Conservation (phyloP, 2,797 vertebrate genomes). For the Hafferia zeledoni region DNA sequence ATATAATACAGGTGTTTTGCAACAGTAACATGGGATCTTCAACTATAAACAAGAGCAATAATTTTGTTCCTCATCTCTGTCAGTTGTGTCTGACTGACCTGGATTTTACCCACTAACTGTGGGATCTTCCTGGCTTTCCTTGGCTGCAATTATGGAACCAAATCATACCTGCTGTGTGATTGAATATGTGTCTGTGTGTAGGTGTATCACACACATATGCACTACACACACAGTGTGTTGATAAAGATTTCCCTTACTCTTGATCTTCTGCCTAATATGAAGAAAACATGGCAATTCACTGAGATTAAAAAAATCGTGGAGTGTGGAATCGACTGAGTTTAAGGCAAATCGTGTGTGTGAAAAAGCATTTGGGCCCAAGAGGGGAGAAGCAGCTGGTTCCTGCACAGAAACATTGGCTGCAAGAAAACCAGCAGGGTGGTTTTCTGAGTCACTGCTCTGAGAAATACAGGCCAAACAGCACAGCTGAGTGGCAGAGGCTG, state of each 20-base stretch:
- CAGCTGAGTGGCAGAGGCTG: neutral
- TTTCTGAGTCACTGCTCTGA: neutral
- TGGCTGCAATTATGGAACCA: conserved; percentile 51
- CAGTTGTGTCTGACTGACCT: conserved; percentile 40
- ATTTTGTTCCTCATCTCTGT: conserved; percentile 52
- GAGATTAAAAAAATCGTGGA: neutral
- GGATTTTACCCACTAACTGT: conserved; percentile 23
- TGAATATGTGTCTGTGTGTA: neutral
- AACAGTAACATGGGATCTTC: conserved; percentile 23
- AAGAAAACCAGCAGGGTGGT: neutral
- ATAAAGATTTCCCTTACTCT: too few relatives aligned
- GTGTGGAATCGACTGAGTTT: neutral
- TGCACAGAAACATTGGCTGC: neutral
- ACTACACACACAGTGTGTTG: neutral
- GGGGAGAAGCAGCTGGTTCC: neutral
- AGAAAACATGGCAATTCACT: conserved; percentile 29
- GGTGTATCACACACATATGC: neutral
- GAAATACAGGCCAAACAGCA: neutral
- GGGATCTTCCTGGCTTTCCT: conserved; percentile 31
- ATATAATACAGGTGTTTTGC: neutral
- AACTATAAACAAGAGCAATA: conserved; percentile 75
- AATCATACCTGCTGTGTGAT: conserved; percentile 36
- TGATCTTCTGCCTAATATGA: conserved; percentile 45
- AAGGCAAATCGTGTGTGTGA: neutral
- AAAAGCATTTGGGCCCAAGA: neutral